These are phyloP conservation scores for Metopia argyrocephala DNA, from an alignment of 2,888 invertebrate genomes.

Conservation along the genomic window DNA sequence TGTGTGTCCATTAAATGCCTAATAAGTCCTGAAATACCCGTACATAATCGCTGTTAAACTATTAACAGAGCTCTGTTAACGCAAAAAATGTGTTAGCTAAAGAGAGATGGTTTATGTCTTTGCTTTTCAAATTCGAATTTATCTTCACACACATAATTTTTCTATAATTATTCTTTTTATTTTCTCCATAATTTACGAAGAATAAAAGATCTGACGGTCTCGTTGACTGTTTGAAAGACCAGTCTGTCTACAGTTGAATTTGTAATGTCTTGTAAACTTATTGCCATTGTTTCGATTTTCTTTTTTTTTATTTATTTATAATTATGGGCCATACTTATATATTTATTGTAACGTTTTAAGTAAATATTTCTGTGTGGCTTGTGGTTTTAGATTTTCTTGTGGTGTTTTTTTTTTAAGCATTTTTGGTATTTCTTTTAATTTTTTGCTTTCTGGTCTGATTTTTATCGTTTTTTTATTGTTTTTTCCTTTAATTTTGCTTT, in stretches of 20 bases:
- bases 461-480: constrained; percentile 1
- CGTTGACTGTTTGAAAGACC: neutral
- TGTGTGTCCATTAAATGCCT: too few species aligned
- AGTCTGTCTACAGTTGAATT: neutral
- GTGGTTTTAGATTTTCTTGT: neutral
- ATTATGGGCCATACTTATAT: constrained; percentile 33
- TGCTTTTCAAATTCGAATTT: too few species aligned
- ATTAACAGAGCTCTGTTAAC: too few species aligned
- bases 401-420: neutral
- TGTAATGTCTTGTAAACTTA: neutral
- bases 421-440: constrained; percentile 9
- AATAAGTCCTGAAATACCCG: too few species aligned
- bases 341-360: constrained; percentile 20
- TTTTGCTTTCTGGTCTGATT: constrained; percentile 1
- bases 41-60: too few species aligned
- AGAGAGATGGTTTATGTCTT: too few species aligned
- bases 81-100: too few species aligned
- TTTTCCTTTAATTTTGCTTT: neutral
- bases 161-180: too few species aligned
- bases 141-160: too few species aligned
- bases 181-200: too few species aligned
- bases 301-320: constrained; percentile 13
- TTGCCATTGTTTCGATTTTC: neutral
- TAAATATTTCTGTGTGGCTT: constrained; percentile 10
- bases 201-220: neutral